Conservation (phyloP, 2,113 vertebrate genomes). For the Arvicanthis niloticus region DNA sequence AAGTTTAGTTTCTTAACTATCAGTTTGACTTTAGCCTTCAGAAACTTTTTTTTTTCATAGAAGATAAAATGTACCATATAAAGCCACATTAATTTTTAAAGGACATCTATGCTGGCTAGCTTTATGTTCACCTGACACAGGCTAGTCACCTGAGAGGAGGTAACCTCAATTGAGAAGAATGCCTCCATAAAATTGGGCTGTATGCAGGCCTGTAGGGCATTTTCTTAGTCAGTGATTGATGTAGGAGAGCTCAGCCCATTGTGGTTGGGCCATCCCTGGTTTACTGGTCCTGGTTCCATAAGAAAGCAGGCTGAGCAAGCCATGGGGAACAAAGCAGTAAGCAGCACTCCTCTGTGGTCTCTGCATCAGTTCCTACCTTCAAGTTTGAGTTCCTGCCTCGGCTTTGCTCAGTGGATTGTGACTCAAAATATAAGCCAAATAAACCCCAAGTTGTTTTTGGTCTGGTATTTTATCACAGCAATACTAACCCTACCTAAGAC, state of each 20-base stretch:
- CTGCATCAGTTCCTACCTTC: neutral
- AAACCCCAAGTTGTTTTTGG: neutral
- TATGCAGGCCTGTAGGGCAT: neutral
- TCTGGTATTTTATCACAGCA: neutral
- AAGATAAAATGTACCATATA: slow-evolving; percentile 33
- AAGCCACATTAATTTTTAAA: slow-evolving; percentile 46
- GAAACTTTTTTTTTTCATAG: neutral
- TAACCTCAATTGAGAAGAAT: neutral
- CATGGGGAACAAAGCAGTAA: neutral
- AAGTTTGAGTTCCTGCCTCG: neutral
- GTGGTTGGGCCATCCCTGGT: neutral
- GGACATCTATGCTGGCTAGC: neutral
- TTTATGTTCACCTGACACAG: neutral
- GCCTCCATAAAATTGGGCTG: neutral
- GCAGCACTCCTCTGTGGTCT: neutral
- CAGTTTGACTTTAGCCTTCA: slow-evolving; percentile 36
- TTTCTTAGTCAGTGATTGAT: neutral
- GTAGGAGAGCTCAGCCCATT: neutral
- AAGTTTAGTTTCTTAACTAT: slow-evolving; percentile 11
- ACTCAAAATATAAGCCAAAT: neutral
- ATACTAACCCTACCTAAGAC: neutral
- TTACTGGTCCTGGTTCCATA: neutral
- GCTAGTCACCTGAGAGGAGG: neutral
- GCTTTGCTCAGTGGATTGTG: neutral
- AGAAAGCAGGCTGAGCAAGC: neutral